phyloP scores from a whole-genome alignment of 1,140 invertebrate genomes.

The Eufriesea mexicana region DNA sequence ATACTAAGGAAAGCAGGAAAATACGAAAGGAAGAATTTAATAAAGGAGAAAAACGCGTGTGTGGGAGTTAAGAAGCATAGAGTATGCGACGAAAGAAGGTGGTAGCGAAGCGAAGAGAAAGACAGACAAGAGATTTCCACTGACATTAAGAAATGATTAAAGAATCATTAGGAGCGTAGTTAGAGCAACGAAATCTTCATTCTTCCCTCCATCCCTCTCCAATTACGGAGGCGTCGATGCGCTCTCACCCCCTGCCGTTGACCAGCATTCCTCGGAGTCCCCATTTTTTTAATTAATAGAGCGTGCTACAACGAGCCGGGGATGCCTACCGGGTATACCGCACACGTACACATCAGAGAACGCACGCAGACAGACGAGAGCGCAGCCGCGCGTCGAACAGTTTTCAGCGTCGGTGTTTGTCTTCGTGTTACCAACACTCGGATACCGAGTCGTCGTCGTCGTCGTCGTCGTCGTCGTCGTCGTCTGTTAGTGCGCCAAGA shows the following conservation, averaged over 20 bases:
- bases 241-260: conserved; percentile 50
- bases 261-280: conserved; percentile 61
- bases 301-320: conserved; percentile 56
- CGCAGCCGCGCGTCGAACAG: background rate
- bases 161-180: conserved; percentile 52
- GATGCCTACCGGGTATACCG: conserved; percentile 51
- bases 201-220: conserved; percentile 42
- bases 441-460: conserved; percentile 9
- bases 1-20: too few species aligned
- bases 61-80: too few species aligned
- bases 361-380: background rate
- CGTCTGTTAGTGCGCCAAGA: conserved; percentile 13
- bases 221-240: conserved; percentile 61
- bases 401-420: conserved; percentile 14
- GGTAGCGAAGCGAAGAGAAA: background rate
- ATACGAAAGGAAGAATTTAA: too few species aligned
- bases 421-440: conserved; percentile 27
- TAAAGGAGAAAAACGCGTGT: background rate
- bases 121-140: conserved; percentile 4
- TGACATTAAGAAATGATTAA: conserved; percentile 52
- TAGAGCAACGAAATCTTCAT: conserved; percentile 49
- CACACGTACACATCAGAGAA: conserved; percentile 11
- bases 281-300: conserved; percentile 72
- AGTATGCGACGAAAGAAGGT: background rate
- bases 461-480: background rate